These are phyloP conservation scores for Scaptomyza parva DNA, from an alignment of 2,888 invertebrate species.

Conservation along the genomic window DNA sequence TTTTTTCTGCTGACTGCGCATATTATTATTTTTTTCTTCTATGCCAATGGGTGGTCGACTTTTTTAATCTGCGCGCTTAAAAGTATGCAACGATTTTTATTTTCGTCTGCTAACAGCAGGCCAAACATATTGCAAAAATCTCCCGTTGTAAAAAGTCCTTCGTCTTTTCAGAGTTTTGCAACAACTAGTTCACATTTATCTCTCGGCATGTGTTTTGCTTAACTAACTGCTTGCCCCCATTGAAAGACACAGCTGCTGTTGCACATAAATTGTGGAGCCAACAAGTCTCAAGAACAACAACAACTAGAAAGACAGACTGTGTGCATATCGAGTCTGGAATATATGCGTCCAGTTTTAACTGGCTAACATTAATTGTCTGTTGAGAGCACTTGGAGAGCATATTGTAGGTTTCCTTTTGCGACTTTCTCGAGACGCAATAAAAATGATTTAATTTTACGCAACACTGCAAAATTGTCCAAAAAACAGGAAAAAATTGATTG, in stretches of 20 bases:
- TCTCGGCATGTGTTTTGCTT: conserved; percentile 55
- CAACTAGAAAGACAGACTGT: conserved; percentile 15
- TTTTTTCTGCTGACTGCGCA: conserved; percentile 15
- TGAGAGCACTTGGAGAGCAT: conserved; percentile 48
- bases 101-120: conserved; percentile 27
- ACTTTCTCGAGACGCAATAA: conserved; percentile 56
- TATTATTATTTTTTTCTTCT: conserved; percentile 22
- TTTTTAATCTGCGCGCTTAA: conserved; percentile 58
- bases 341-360: conserved; percentile 54
- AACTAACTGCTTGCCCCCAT: conserved; percentile 47
- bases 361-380: conserved; percentile 62
- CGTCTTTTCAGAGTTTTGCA: conserved; percentile 21
- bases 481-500: conserved; percentile 47
- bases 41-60: conserved; percentile 17
- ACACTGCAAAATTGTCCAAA: conserved; percentile 49
- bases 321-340: conserved; percentile 46
- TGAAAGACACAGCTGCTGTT: conserved; percentile 40
- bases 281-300: no score
- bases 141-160: conserved; percentile 8
- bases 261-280: conserved; percentile 58
- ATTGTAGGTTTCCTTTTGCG: conserved; percentile 4
- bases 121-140: conserved; percentile 14
- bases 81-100: conserved; percentile 46
- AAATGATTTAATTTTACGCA: conserved; percentile 79
- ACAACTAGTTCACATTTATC: conserved; percentile 42